Evolutionary conservation across 2,113 vertebrate genomes (phyloP), one percentile per base, ranked within the genome.

Genomic region (Dromiciops gliroides): DNA sequence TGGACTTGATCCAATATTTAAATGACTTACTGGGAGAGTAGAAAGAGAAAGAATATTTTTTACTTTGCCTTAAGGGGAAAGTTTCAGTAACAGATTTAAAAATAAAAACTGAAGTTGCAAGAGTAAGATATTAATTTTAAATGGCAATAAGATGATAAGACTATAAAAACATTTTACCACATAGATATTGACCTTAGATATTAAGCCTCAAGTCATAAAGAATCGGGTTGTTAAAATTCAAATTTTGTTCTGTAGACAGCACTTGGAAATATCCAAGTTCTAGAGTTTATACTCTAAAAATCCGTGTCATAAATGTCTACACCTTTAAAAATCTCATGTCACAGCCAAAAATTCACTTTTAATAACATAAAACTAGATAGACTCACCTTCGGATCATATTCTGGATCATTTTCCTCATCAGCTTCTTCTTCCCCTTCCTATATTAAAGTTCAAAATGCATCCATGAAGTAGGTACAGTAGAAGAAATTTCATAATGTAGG

Each of bases 351-450:
- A n/a, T 6, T 44, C 67, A 67, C 11, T 31, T 83, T 83, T 83
- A 44, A 16, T 44, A 44, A 44, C 37, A 83, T 1, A 83, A 83
- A 22, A 83, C 31, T 31, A n/a, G 31, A 75, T 6, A 83, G 19
- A 22, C 67, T 98, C 98, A 99, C 99, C 99, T 99, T 99, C 93
- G 99, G 99, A 96, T 99, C 99, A 97, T 99, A 99, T 96, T 99
- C 99, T 51, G 99, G 99, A 98, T 99, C 99, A 52, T 99, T 99
- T 98, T 99, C 99, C 98, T 99, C 99, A 93, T 99, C 99, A 52
- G 99, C 99, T 98, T 99, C 99, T 98, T 99, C 99, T 97, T 99
- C 99, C 9, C 99, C 99, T 98, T 99, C 99, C 99, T 99, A 97
- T 98, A 98, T 97, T 94, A 98, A 96, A 98, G 98, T 97, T 98